phyloP scores from a whole-genome alignment of 2,113 vertebrate genomes.

The Sceloporus undulatus region DNA sequence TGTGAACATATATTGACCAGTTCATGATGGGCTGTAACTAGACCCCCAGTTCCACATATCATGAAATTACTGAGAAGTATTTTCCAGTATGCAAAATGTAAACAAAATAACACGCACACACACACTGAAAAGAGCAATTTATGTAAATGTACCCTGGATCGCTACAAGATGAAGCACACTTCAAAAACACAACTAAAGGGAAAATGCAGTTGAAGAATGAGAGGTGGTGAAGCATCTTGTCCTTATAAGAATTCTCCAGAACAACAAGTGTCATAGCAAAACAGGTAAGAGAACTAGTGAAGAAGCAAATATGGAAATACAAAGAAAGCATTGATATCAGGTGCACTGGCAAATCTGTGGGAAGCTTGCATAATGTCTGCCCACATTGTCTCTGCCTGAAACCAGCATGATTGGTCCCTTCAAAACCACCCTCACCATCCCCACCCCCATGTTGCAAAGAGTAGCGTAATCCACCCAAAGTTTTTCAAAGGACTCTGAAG shows the following conservation, averaged over 20 bases:
- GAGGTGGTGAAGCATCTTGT: not conserved
- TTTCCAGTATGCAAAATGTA: not conserved
- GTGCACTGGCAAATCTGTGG: conserved; percentile 58
- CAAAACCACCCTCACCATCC: not conserved
- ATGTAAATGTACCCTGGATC: not conserved
- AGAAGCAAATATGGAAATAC: conserved; percentile 8
- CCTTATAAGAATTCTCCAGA: not conserved
- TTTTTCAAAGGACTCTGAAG: conserved; percentile 46
- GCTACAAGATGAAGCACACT: not conserved
- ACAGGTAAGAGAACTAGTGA: not conserved
- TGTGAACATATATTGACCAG: not conserved
- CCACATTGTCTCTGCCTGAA: conserved; percentile 71
- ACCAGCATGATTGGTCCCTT: conserved; percentile 60
- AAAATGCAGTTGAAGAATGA: not conserved
- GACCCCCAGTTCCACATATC: not conserved
- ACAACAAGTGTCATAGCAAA: not conserved
- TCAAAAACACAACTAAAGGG: not conserved
- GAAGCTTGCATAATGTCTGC: conserved; percentile 72
- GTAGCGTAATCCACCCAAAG: conserved; percentile 61
- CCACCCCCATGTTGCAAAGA: conserved; percentile 19
- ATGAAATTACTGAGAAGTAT: not conserved
- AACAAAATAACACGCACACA: not conserved
- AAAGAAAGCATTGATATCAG: not conserved
- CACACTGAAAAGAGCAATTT: not conserved
- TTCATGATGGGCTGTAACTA: not conserved